Percentiles rank a stretch among this genome's conserved stretches.
Conservation (phyloP, 2,113 vertebrate species). For the Poeciliopsis prolifica region DNA sequence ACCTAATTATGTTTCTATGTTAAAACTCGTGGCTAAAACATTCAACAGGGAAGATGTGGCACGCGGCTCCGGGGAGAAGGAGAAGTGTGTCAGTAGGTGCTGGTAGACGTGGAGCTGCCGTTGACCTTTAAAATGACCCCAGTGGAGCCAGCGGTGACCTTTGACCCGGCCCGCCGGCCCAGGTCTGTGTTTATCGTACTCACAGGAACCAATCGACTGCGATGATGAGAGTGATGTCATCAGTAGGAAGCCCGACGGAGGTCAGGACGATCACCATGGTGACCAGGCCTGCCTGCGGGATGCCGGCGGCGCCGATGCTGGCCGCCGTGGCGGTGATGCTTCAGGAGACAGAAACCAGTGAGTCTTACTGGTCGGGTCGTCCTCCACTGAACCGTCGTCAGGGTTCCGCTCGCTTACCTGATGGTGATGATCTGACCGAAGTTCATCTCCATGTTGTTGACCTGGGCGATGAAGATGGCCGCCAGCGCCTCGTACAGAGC, state of each 20-base stretch:
- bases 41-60: conserved; percentile 75
- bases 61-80: conserved; percentile 66
- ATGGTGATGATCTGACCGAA: conserved; percentile 98
- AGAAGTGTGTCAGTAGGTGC: conserved; percentile 79
- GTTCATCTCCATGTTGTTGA: conserved; percentile 97
- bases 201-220: conserved; percentile 99
- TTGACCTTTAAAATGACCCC: conserved; percentile 28
- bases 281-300: conserved; percentile 96
- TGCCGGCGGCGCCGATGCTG: conserved; percentile 96
- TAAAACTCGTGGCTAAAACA: conserved; percentile 76
- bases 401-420: conserved; percentile 79
- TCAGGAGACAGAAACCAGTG: conserved; percentile 16
- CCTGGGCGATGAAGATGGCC: conserved; percentile 97
- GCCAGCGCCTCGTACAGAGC: conserved; percentile 96
- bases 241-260: conserved; percentile 95
- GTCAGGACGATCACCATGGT: conserved; percentile 99
- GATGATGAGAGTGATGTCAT: conserved; percentile 98
- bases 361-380: accelerated
- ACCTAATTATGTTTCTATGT: conserved; percentile 86
- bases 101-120: conserved; percentile 38
- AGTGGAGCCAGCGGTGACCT: no score
- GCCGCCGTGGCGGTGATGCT: conserved; percentile 97
- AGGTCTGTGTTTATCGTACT: conserved; percentile 69
- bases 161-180: no score
- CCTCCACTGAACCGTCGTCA: not conserved